phyloP scores from a whole-genome alignment of 35 echinoderm and acorn worm genomes.

The Lytechinus pictus region DNA sequence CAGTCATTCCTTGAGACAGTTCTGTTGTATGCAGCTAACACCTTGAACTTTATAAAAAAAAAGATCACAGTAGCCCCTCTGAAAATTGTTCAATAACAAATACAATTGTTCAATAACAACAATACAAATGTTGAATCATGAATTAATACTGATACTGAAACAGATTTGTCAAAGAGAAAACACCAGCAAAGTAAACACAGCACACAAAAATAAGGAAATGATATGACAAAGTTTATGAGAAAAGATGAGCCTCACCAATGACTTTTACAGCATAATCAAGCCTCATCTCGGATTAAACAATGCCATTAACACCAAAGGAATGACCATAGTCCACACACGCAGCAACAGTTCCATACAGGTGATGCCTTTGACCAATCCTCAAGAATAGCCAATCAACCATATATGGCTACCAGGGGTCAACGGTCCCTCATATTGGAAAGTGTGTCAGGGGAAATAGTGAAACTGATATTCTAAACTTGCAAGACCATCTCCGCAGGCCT shows the following conservation, averaged over 20 bases:
- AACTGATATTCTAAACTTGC: background rate
- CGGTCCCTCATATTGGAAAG: slow-evolving; percentile 15
- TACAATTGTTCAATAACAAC: too few species aligned
- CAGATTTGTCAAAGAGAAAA: background rate
- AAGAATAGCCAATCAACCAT: background rate
- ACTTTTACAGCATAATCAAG: slow-evolving; percentile 12
- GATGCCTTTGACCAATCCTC: slow-evolving; percentile 1
- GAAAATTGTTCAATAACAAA: background rate
- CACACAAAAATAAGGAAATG: background rate
- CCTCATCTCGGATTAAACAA: background rate
- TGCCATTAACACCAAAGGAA: background rate
- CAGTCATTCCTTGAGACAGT: too few species aligned
- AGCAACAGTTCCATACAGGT: background rate
- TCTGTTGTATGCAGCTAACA: too few species aligned
- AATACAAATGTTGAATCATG: background rate
- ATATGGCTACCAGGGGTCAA: slow-evolving; percentile 20
- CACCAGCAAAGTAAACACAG: background rate
- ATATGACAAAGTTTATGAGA: background rate
- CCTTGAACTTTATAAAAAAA: too few species aligned
- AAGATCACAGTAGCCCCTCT: too few species aligned
- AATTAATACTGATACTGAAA: background rate
- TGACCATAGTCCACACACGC: background rate
- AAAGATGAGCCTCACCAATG: background rate
- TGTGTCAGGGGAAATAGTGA: background rate
- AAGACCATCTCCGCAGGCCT: background rate